Percentiles rank a stretch among this genome's conserved stretches.
These are phyloP conservation scores for Bubo blakistoni DNA, from an alignment of 2,113 vertebrate species.

Conservation along the genomic window DNA sequence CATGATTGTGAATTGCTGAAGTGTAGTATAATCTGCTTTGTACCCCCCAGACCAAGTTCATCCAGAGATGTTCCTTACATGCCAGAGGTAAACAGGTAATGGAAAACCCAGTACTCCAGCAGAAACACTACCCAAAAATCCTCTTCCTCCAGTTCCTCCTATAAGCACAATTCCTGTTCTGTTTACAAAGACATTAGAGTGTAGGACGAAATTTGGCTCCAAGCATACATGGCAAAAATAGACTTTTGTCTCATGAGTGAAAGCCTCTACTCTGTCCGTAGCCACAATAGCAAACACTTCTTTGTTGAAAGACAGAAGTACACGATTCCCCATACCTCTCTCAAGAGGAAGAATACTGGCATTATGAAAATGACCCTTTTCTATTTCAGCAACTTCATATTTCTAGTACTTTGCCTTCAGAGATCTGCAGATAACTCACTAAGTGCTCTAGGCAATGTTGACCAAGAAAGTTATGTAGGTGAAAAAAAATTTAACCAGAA, in stretches of 20 bases:
- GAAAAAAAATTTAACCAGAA: background rate
- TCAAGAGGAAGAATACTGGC: background rate
- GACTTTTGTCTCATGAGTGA: background rate
- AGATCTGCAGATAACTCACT: background rate
- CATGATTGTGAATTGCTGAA: background rate
- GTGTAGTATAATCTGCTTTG: background rate
- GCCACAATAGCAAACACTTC: background rate
- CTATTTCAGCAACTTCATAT: background rate
- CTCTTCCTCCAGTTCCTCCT: background rate
- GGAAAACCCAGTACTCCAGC: background rate
- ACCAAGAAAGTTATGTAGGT: background rate
- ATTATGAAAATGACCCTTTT: background rate
- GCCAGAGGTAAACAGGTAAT: background rate
- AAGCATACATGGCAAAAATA: background rate
- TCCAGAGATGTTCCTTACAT: background rate
- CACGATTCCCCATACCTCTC: background rate
- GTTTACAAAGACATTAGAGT: background rate
- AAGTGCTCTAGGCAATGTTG: background rate
- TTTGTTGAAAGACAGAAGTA: background rate
- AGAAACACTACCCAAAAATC: background rate
- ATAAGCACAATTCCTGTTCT: background rate
- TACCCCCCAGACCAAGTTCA: background rate
- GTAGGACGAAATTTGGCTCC: background rate
- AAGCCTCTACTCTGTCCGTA: background rate
- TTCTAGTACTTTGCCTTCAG: background rate